Base-by-base conservation (phyloP, 1,140 invertebrate species). In the Cyclargus thomasi region DNA sequence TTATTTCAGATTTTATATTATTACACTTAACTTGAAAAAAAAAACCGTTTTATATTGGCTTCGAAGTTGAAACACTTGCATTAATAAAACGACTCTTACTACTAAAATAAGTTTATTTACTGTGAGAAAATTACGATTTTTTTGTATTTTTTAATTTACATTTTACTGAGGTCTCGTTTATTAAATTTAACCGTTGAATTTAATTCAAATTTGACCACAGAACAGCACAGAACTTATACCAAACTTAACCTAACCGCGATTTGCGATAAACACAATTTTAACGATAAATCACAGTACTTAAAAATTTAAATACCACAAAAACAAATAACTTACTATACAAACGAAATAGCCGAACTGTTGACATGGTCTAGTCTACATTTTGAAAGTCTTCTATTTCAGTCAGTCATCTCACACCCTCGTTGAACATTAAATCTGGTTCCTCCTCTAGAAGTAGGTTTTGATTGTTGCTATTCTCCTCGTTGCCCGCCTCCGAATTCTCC, bases 51-150 rank as follows among this genome's bases (percentile, higher is more conserved):
- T 29, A 29, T 29, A 3, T 29, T 29, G 6, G 6, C n/a, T n/a
- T n/a, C n/a, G 6, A 29, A 2, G 2, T 6, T 5, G 8, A 29
- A 29, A 29, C 8, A 29, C 6, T 23, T 23, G 23, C 4, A 29
- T 29, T 36, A 74, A 70, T 53, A 74, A 79, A 83, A 83, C 75
- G 64, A 72, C 57, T 23, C 21, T 69, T 75, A 78, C 79, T 83
- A 82, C 82, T 86, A 90, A 83, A 88, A 82, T 87, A 85, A 83
- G 78, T 86, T 85, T 90, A 90, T 90, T 88, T 90, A 90, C 85
- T 87, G 71, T 85, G 82, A 77, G 78, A 81, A 82, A 81, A 80
- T 86, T 85, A 84, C 84, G 83, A 85, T 90, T 87, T 87, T 90
- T 85, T 80, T 82, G 76, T 80, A 75, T 78, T 80, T 70, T 67